Percentiles rank a stretch among this genome's conserved stretches.
These are phyloP conservation scores for Urocolius indicus DNA, from an alignment of 2,113 vertebrate genomes.

Conservation along the genomic window DNA sequence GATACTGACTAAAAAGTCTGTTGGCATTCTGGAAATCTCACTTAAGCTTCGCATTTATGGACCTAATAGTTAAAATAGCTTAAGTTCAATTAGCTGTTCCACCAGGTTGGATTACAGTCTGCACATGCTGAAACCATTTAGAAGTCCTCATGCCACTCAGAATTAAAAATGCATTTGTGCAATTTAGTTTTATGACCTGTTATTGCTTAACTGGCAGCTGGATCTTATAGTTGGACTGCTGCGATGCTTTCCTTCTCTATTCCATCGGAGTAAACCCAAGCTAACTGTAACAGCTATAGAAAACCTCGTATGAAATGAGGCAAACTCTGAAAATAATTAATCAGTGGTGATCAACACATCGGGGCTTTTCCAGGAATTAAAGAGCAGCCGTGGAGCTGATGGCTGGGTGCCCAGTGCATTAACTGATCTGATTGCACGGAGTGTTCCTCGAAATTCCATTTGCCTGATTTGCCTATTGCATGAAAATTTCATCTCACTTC, in stretches of 20 bases:
- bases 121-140: conserved; percentile 13
- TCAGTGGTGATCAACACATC: conserved; percentile 44
- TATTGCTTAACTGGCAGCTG: conserved; percentile 61
- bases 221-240: conserved; percentile 47
- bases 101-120: background rate
- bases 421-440: conserved; percentile 37
- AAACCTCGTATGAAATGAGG: conserved; percentile 37
- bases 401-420: conserved; percentile 51
- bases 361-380: conserved; percentile 47
- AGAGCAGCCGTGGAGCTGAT: conserved; percentile 9
- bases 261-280: conserved; percentile 21
- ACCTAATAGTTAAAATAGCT: background rate
- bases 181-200: conserved; percentile 67
- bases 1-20: background rate
- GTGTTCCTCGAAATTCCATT: conserved; percentile 21
- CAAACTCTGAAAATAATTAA: conserved; percentile 65
- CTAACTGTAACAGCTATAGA: conserved; percentile 25
- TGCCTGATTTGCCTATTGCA: background rate
- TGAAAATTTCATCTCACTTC: conserved; percentile 14
- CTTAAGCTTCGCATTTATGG: background rate
- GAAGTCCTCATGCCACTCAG: conserved; percentile 30
- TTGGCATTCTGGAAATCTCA: background rate
- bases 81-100: background rate
- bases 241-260: background rate
- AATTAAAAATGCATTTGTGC: conserved; percentile 71